Conservation (phyloP, 2,888 invertebrate species). For the Meganola albula region DNA sequence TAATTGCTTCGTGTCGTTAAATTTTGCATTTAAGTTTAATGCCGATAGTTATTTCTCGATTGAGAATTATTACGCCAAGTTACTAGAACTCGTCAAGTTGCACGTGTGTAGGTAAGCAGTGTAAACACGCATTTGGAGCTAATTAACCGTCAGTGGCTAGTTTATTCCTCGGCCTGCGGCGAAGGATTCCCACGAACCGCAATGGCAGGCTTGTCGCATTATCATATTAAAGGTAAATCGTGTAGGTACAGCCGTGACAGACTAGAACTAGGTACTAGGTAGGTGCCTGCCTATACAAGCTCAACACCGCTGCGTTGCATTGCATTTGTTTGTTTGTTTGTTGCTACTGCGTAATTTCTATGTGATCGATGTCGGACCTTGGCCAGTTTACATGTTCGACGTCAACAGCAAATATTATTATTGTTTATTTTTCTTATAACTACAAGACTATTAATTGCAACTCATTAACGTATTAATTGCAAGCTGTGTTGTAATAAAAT, state of each 20-base stretch:
- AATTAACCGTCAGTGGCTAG: slow-evolving; percentile 36
- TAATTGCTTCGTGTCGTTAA: slow-evolving; percentile 41
- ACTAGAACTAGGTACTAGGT: slow-evolving; percentile 22
- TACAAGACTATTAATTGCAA: slow-evolving; percentile 23
- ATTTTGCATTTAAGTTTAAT: slow-evolving; percentile 36
- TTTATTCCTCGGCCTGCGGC: slow-evolving; percentile 32
- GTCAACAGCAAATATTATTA: slow-evolving; percentile 21
- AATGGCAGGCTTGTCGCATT: slow-evolving; percentile 42
- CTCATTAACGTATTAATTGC: slow-evolving; percentile 17
- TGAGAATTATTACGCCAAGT: slow-evolving; percentile 31
- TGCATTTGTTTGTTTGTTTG: too few species aligned
- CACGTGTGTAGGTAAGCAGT: slow-evolving; percentile 31
- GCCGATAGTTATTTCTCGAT: slow-evolving; percentile 35
- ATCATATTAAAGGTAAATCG: slow-evolving; percentile 45
- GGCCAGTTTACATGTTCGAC: slow-evolving; percentile 35
- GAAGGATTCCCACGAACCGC: slow-evolving; percentile 40
- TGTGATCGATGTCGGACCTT: slow-evolving; percentile 33
- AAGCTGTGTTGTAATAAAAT: slow-evolving; percentile 17
- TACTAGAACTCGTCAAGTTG: slow-evolving; percentile 32
- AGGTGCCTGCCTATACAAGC: too few species aligned
- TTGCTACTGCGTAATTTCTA: too few species aligned
- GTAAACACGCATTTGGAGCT: slow-evolving; percentile 30
- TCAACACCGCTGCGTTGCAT: too few species aligned
- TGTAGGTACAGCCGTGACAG: slow-evolving; percentile 38
- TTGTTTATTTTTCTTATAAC: slow-evolving; percentile 31